Percentiles rank a stretch among this genome's conserved stretches.
Conservation (phyloP, 2,113 vertebrate genomes). For the Ginglymostoma cirratum region DNA sequence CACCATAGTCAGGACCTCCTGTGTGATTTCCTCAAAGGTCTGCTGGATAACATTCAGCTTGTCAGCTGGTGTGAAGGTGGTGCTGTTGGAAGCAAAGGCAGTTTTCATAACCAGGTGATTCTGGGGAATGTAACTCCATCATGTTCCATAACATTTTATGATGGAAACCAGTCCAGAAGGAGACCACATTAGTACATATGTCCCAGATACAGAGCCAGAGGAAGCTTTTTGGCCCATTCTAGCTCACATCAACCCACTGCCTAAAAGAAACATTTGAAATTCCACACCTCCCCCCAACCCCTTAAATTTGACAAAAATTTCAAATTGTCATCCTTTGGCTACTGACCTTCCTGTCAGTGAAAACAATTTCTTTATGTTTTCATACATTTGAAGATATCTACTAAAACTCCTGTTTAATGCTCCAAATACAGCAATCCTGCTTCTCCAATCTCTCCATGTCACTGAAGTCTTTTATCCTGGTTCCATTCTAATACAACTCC, state of each 20-base stretch:
- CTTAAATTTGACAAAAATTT: neutral
- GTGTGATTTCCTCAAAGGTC: constrained; percentile 95
- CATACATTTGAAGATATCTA: neutral
- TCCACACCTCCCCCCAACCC: no score
- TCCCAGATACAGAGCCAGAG: neutral
- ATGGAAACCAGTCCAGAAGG: no score
- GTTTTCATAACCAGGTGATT: neutral
- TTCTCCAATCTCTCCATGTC: neutral
- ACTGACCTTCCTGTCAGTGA: neutral
- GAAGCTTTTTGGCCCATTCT: neutral
- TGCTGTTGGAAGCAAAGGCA: constrained; percentile 57
- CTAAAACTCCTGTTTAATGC: neutral
- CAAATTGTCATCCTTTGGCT: neutral
- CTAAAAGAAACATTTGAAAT: neutral
- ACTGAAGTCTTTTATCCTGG: neutral
- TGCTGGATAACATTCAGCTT: constrained; percentile 94
- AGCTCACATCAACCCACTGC: neutral
- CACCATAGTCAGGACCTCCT: constrained; percentile 76
- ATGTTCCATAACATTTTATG: no score
- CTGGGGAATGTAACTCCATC: no score
- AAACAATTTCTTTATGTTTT: neutral
- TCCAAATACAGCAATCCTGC: neutral
- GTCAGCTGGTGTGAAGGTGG: constrained; percentile 92
- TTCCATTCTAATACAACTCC: neutral
- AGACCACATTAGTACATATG: neutral